Conservation (phyloP, 2,113 vertebrate genomes). For the Petrocephalus microphthalmus region DNA sequence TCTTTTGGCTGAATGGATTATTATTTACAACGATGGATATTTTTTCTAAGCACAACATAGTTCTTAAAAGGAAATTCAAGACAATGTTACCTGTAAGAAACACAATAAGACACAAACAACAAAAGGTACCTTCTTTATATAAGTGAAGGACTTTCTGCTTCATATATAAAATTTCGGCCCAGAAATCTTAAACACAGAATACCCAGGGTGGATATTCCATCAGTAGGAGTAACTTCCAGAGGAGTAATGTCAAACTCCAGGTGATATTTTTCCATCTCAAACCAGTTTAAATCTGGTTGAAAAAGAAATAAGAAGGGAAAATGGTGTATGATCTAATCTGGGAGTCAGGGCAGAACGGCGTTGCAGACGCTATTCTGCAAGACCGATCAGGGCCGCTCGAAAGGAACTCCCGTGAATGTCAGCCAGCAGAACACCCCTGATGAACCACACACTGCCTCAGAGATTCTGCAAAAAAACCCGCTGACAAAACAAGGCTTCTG, state of each 20-base stretch:
- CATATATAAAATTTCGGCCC: neutral
- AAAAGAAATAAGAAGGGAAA: neutral
- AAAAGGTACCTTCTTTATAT: neutral
- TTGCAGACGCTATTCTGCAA: neutral
- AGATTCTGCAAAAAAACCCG: neutral
- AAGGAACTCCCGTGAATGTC: neutral
- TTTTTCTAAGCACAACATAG: neutral
- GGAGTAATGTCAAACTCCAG: neutral
- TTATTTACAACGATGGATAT: neutral
- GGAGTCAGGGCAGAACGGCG: neutral
- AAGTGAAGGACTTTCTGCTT: neutral
- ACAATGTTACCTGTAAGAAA: neutral
- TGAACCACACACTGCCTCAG: neutral
- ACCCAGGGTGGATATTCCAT: neutral
- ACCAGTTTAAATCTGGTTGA: neutral
- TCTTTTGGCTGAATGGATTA: constrained; percentile 3
- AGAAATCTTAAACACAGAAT: neutral
- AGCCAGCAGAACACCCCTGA: neutral
- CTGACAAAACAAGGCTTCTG: neutral
- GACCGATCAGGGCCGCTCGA: neutral
- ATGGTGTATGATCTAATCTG: neutral
- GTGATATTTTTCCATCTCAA: neutral
- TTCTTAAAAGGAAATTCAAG: neutral
- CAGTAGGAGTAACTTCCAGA: neutral
- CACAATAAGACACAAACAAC: neutral